Percentiles rank a stretch among this genome's conserved stretches.
Evolutionary conservation across 2,797 vertebrate genomes (phyloP).

Genomic region (Limosa lapponica): DNA sequence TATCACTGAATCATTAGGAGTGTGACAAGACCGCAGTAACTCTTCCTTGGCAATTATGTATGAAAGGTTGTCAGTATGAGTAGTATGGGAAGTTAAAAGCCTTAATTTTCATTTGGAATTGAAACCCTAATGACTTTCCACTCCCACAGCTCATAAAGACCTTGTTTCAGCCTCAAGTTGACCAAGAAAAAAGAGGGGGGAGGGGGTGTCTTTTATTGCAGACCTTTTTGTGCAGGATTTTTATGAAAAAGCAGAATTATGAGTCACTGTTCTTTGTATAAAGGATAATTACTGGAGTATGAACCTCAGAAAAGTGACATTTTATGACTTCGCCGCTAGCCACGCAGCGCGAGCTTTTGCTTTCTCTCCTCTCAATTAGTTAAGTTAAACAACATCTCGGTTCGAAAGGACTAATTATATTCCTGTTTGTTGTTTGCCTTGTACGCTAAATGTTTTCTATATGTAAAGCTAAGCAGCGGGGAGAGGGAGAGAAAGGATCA

Average conservation of each 20-base stretch:
- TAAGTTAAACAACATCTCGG: constrained; percentile 10
- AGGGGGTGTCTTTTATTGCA: neutral
- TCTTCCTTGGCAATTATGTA: constrained; percentile 65
- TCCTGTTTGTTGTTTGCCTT: neutral
- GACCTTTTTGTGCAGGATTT: neutral
- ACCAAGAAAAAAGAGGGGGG: constrained; percentile 1
- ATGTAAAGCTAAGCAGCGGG: neutral
- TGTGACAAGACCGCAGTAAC: constrained; percentile 48
- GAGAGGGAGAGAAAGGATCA: neutral
- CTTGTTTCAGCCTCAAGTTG: constrained; percentile 45
- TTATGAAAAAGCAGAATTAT: constrained; percentile 16
- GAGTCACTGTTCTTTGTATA: constrained; percentile 38
- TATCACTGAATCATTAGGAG: constrained; percentile 18
- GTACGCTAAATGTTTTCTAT: constrained; percentile 8
- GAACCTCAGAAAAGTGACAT: constrained; percentile 19
- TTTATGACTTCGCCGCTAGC: neutral
- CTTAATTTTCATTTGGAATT: constrained; percentile 59
- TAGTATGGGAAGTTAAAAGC: constrained; percentile 37
- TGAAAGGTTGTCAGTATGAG: constrained; percentile 56
- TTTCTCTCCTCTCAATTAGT: constrained; percentile 33
- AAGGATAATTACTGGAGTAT: constrained; percentile 3
- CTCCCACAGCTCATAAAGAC: constrained; percentile 37
- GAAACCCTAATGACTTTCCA: constrained; percentile 32
- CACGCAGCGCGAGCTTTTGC: neutral
- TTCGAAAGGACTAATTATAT: constrained; percentile 40